Evolutionary conservation across 2,797 vertebrate species (phyloP).

Genomic region (Thripadectes ignobilis): DNA sequence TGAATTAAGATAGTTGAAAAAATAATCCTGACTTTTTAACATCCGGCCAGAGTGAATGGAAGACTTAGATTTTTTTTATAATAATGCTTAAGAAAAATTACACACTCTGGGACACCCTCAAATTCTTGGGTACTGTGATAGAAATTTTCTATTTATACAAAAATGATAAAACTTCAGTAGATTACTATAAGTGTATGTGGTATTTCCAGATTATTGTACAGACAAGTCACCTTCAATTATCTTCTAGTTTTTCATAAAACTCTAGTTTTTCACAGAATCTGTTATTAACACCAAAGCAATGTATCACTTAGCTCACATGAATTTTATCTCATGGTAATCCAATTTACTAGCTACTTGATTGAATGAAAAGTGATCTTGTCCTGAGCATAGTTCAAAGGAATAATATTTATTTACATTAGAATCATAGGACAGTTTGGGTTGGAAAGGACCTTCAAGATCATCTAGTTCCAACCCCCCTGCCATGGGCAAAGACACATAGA

Average conservation of each 20-base stretch:
- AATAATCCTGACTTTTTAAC: not conserved
- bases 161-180: not conserved
- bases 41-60: not conserved
- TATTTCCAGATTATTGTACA: not conserved
- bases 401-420: not conserved
- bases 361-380: not conserved
- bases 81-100: not conserved
- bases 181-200: not conserved
- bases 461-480: not conserved
- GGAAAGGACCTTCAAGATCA: not conserved
- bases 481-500: not conserved
- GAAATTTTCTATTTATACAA: not conserved
- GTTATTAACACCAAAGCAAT: not conserved
- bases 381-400: not conserved
- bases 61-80: not conserved
- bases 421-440: rapidly evolving
- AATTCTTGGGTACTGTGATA: not conserved
- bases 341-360: not conserved
- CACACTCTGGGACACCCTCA: not conserved
- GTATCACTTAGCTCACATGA: not conserved
- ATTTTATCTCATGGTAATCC: not conserved
- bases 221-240: not conserved
- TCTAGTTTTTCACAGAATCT: not conserved
- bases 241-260: not conserved
- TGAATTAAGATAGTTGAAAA: not conserved